Evolutionary conservation across 2,888 invertebrate genomes (phyloP).

Genomic region (Cyclophora albipunctata): DNA sequence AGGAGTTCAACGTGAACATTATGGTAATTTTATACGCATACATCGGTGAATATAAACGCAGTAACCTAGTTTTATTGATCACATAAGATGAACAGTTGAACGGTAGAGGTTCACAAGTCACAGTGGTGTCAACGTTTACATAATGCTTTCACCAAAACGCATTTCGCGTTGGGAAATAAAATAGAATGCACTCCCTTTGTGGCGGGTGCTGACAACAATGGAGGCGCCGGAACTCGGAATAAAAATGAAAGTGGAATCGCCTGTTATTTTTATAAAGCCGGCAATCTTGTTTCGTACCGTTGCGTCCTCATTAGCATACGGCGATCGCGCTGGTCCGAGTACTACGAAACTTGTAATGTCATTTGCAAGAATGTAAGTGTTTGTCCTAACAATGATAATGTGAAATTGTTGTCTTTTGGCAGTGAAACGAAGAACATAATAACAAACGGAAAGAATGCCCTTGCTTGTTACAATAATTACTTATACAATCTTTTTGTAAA

Average conservation of each 20-base stretch:
- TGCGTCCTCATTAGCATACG: constrained; percentile 54
- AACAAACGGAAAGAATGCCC: no score
- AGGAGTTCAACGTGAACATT: constrained; percentile 5
- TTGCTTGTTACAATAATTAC: no score
- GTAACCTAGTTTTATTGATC: constrained; percentile 7
- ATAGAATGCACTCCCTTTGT: constrained; percentile 53
- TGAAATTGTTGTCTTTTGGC: constrained; percentile 2
- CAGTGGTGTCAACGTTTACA: constrained; percentile 19
- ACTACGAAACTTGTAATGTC: constrained; percentile 30
- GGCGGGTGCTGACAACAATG: constrained; percentile 48
- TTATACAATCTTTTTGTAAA: no score
- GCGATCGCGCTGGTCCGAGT: constrained; percentile 20
- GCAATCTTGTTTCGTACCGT: constrained; percentile 59
- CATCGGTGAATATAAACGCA: constrained; percentile 10
- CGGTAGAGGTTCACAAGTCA: constrained; percentile 1
- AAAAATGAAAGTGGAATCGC: constrained; percentile 73
- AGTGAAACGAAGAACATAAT: not conserved
- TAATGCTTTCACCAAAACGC: constrained; percentile 39
- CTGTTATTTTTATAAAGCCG: constrained; percentile 67
- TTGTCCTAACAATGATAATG: not conserved
- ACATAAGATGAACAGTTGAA: not conserved
- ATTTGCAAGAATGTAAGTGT: constrained; percentile 25
- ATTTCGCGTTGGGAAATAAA: constrained; percentile 36
- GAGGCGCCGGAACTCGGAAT: constrained; percentile 57
- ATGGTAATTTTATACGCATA: constrained; percentile 10